Conservation (phyloP, 2,888 invertebrate genomes). For the Mimachlamys varia region DNA sequence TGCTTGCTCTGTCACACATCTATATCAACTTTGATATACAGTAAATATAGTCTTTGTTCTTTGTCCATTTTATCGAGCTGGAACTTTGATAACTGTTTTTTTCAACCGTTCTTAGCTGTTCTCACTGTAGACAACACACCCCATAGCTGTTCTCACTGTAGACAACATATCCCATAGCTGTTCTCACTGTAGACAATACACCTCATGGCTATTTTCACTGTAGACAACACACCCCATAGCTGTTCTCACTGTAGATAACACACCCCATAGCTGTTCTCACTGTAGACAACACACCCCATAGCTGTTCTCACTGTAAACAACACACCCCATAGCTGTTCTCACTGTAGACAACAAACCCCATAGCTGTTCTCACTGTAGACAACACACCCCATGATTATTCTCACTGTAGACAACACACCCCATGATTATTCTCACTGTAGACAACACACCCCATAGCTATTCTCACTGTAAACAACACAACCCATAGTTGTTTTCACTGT, state of each 20-base stretch:
- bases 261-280: background rate
- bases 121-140: no score
- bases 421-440: no score
- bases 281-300: background rate
- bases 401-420: no score
- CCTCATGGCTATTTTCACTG: background rate
- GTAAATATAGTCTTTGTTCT: background rate
- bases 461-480: background rate
- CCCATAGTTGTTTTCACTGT: background rate
- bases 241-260: background rate
- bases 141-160: background rate
- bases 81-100: no score
- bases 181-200: background rate
- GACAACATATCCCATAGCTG: background rate
- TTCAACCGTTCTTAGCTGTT: no score
- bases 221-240: background rate
- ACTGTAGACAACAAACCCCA: background rate
- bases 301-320: background rate
- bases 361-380: background rate
- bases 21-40: no score
- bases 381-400: no score
- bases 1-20: no score
- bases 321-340: background rate
- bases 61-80: no score
- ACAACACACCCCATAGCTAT: no score